Percentiles rank a stretch among this genome's conserved stretches.
Conservation (phyloP, 2,888 invertebrate species). For the Chirona hameri region DNA sequence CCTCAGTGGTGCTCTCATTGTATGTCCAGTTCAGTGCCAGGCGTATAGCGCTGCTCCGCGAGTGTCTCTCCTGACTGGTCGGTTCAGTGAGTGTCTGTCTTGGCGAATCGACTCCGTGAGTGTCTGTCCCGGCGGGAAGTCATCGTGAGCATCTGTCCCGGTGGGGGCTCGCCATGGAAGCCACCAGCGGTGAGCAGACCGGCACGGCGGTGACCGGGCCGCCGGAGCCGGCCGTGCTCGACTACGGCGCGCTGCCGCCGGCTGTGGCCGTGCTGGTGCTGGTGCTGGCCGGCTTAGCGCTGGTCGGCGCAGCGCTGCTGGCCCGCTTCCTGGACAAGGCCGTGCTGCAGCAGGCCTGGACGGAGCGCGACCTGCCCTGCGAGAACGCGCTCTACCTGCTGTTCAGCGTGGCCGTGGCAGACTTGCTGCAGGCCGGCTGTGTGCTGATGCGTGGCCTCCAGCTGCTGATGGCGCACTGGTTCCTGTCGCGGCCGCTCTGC, state of each 20-base stretch:
- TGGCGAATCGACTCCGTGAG: no score
- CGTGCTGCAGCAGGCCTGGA: neutral
- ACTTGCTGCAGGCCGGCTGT: conserved; percentile 5
- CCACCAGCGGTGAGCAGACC: no score
- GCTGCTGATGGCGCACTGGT: neutral
- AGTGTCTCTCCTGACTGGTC: no score
- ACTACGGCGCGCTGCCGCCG: neutral
- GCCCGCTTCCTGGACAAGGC: neutral
- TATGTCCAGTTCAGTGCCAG: no score
- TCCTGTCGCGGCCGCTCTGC: neutral
- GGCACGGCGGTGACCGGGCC: neutral
- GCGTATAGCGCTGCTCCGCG: no score
- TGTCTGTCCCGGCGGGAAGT: no score
- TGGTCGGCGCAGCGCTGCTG: neutral
- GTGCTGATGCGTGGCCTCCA: neutral
- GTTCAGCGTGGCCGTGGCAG: neutral
- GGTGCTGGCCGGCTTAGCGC: neutral
- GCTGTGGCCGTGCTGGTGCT: neutral
- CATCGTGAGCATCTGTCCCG: no score
- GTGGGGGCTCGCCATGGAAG: no score
- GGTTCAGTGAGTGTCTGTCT: no score
- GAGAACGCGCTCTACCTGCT: conserved; percentile 22
- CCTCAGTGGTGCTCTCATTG: no score
- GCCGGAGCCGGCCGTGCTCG: neutral
- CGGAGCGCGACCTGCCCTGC: neutral